phyloP scores from a whole-genome alignment of 2,888 invertebrate genomes.

The Pseudeuparius sepicola region DNA sequence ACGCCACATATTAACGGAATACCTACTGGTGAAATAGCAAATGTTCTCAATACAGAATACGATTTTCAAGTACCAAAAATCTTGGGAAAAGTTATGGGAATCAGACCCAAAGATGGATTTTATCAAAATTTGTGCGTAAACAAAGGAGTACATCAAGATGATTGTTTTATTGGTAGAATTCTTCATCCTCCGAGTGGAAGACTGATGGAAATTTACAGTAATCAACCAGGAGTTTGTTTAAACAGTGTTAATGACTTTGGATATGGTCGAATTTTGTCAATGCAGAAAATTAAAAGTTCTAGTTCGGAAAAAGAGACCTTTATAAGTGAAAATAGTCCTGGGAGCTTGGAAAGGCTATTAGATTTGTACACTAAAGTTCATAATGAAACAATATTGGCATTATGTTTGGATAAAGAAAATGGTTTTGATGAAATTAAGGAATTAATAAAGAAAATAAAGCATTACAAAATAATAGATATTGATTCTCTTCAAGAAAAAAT shows the following conservation, averaged over 20 bases:
- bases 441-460: constrained; percentile 21
- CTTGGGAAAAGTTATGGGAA: constrained; percentile 53
- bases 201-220: constrained; percentile 67
- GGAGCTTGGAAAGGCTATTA: too few relatives aligned
- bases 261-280: constrained; percentile 21
- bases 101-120: constrained; percentile 59
- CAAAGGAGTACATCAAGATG: constrained; percentile 44
- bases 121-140: constrained; percentile 76
- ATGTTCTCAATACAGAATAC: constrained; percentile 58
- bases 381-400: constrained; percentile 12
- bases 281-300: constrained; percentile 23
- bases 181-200: constrained; percentile 61
- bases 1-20: constrained; percentile 57
- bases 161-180: constrained; percentile 54
- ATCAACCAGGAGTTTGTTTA: constrained; percentile 81
- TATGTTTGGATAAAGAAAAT: constrained; percentile 19
- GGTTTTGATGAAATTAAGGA: constrained; percentile 20
- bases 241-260: constrained; percentile 60
- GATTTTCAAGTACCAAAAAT: constrained; percentile 61
- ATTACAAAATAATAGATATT: too few relatives aligned
- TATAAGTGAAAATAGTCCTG: neutral
- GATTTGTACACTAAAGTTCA: constrained; percentile 19
- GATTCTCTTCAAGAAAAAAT: too few relatives aligned
- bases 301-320: constrained; percentile 5
- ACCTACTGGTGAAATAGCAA: constrained; percentile 62